Conservation (phyloP, 2,797 vertebrate genomes). For the Microctenopoma stevenorrisi region DNA sequence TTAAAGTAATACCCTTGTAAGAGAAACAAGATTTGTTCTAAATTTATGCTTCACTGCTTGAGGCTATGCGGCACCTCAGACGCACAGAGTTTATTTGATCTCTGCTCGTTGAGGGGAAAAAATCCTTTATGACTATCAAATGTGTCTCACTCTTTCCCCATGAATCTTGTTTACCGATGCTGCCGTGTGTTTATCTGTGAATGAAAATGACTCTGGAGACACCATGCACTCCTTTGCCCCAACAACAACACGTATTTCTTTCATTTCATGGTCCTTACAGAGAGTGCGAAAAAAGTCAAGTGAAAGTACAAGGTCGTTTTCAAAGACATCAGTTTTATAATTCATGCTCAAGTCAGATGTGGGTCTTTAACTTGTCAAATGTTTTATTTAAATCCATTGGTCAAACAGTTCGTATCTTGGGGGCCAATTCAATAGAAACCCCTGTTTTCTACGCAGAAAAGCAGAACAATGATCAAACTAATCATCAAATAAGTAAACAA, state of each 20-base stretch:
- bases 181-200: slow-evolving; percentile 84
- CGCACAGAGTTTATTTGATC: slow-evolving; percentile 85
- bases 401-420: slow-evolving; percentile 56
- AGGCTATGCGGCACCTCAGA: slow-evolving; percentile 83
- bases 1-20: slow-evolving; percentile 87
- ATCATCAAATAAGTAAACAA: slow-evolving; percentile 45
- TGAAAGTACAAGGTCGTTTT: slow-evolving; percentile 81
- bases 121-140: slow-evolving; percentile 87
- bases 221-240: slow-evolving; percentile 76
- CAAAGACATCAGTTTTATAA: slow-evolving; percentile 77
- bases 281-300: slow-evolving; percentile 72
- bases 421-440: slow-evolving; percentile 40
- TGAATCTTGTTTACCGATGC: slow-evolving; percentile 85
- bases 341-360: slow-evolving; percentile 72
- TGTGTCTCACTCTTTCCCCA: slow-evolving; percentile 83
- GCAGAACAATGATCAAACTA: slow-evolving; percentile 49
- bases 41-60: slow-evolving; percentile 85
- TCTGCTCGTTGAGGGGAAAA: slow-evolving; percentile 83
- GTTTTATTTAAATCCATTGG: slow-evolving; percentile 71
- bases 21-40: slow-evolving; percentile 85
- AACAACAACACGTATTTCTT: slow-evolving; percentile 80
- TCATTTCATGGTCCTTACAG: slow-evolving; percentile 81
- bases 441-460: slow-evolving; percentile 40
- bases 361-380: slow-evolving; percentile 66
- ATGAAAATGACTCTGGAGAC: slow-evolving; percentile 85